These are phyloP conservation scores for Cyprinodon brontotheroides DNA, from an alignment of 2,113 vertebrate species.

Conservation along the genomic window DNA sequence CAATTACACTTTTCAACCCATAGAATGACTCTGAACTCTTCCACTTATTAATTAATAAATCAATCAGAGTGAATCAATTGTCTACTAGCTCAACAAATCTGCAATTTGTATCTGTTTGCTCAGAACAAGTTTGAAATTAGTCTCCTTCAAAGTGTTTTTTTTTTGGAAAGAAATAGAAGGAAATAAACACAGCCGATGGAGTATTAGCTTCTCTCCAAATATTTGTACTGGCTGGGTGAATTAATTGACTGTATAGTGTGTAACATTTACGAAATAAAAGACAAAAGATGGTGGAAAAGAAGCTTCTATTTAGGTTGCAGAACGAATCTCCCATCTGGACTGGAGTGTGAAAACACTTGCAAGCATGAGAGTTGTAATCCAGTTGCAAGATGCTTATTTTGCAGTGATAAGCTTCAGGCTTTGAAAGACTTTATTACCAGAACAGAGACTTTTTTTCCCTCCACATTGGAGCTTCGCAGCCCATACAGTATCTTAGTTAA, in stretches of 20 bases:
- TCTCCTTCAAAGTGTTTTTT: conserved; percentile 14
- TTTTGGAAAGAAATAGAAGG: conserved; percentile 31
- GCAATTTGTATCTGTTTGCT: conserved; percentile 6
- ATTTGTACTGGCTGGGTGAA: conserved; percentile 45
- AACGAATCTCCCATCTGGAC: conserved; percentile 73
- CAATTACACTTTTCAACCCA: not conserved
- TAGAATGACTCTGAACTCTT: not conserved
- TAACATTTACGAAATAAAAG: conserved; percentile 51
- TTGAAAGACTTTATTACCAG: conserved; percentile 71
- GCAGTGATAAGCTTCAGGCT: conserved; percentile 73
- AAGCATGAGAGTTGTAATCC: conserved; percentile 72
- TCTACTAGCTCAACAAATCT: not conserved
- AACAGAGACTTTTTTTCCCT: conserved; percentile 49
- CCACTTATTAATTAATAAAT: conserved; percentile 4
- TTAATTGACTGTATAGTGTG: conserved; percentile 62
- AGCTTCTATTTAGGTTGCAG: conserved; percentile 53
- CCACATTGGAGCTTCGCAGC: conserved; percentile 55
- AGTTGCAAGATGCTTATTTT: conserved; percentile 78
- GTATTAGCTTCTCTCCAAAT: conserved; percentile 43
- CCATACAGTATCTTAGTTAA: conserved; percentile 64
- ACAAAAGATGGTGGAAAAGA: conserved; percentile 20
- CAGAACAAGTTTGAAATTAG: conserved; percentile 22
- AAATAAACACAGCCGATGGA: conserved; percentile 55
- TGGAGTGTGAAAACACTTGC: conserved; percentile 54
- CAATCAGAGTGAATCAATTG: not conserved